Base-by-base conservation (phyloP, 2,888 invertebrate species). In the Arctia plantaginis region DNA sequence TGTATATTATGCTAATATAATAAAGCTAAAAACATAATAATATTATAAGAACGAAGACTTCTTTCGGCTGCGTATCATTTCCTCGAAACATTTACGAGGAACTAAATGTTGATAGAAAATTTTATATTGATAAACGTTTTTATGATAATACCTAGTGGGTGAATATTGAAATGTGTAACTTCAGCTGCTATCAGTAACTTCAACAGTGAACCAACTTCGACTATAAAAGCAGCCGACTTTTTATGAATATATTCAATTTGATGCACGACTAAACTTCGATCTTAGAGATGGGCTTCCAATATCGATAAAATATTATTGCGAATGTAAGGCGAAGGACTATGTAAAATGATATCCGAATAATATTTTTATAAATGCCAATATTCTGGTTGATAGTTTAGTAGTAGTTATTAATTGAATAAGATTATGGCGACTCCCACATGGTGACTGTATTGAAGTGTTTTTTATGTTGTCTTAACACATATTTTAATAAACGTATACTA, bases 211-310 rank as follows among this genome's bases (percentile, higher is more conserved):
- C 84, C 75, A 87, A 87, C 77, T 88, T 86, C 44, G 73, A 66
- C 84, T 80, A 86, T 87, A 87, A 86, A 85, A 74, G 74, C 78
- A 79, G 83, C 85, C 83, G 82, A 82, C 78, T 77, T 90, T 89
- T 90, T 90, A 90, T 89, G 89, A 88, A 90, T 89, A 88, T 89
- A 89, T 89, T 90, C 90, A 90, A 90, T 90, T 90, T 90, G 86
- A 90, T 89, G 89, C 90, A 88, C 87, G 89, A 88, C 87, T 88
- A 86, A 87, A 85, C 89, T 86, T 86, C 80, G 72, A 84, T 86
- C 80, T 80, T 85, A 89, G 86, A 82, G 88, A 85, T 84, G 89
- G 76, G 75, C 30, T 67, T 71, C 64, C 72, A 74, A 80, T 83
- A 83, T 86, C 84, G 86, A 85, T 86, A 82, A 86, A 83, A 80